Evolutionary conservation across 2,797 vertebrate species (phyloP).

Genomic region (Paedocypris micromegethes): DNA sequence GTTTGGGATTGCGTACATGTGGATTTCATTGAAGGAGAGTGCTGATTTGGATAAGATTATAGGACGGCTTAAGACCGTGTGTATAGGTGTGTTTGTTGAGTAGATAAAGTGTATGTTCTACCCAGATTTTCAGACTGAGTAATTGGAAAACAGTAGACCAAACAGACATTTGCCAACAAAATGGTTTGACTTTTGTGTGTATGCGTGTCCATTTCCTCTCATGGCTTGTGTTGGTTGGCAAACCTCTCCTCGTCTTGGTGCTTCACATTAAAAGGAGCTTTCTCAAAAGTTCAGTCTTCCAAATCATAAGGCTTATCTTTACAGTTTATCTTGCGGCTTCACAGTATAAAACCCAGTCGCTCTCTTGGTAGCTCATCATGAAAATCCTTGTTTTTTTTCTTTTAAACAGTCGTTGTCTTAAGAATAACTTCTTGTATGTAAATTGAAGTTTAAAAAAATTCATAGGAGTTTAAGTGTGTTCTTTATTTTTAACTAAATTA

Average conservation of each 20-base stretch:
- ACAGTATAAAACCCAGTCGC: neutral
- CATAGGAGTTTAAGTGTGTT: too few relatives aligned
- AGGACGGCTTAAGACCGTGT: conserved; percentile 18
- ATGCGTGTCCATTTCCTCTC: neutral
- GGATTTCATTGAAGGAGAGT: conserved; percentile 63
- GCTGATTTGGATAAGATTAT: conserved; percentile 59
- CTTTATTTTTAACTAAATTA: too few relatives aligned
- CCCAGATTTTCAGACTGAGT: conserved; percentile 53
- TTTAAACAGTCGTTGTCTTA: too few relatives aligned
- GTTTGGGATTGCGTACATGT: conserved; percentile 53
- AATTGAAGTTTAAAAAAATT: too few relatives aligned
- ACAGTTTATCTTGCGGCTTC: conserved; percentile 20
- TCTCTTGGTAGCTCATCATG: neutral
- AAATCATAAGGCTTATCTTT: neutral
- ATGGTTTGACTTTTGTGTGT: conserved; percentile 24
- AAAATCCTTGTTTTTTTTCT: conserved; percentile 5
- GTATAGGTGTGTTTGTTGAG: conserved; percentile 26
- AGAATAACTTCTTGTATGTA: too few relatives aligned
- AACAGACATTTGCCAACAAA: conserved; percentile 43
- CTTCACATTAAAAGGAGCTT: conserved; percentile 21
- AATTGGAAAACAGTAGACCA: conserved; percentile 51
- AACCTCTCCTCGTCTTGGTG: conserved; percentile 14
- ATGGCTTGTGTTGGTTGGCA: conserved; percentile 18
- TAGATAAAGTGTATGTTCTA: conserved; percentile 27
- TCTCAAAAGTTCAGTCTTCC: conserved; percentile 5